Conservation (phyloP, 2,113 vertebrate genomes). For the Prochilodus magdalenae region DNA sequence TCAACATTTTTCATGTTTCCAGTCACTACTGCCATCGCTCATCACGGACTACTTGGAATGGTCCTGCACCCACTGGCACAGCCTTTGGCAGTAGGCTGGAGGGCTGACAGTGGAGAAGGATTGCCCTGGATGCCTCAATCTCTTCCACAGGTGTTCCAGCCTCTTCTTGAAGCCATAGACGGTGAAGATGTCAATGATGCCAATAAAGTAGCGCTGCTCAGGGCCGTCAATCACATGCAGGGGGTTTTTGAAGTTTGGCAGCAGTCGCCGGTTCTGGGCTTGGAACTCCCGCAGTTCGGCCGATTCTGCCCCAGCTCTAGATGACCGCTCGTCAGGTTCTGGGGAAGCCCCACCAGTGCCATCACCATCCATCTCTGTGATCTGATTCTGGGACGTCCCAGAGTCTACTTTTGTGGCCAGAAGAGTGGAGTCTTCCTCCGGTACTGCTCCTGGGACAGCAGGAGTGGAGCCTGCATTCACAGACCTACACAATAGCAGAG, state of each 20-base stretch:
- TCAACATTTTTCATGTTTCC: background rate
- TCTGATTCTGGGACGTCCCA: constrained; percentile 14
- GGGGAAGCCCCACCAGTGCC: background rate
- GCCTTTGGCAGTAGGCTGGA: constrained; percentile 76
- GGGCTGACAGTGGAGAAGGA: constrained; percentile 88
- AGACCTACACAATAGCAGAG: constrained; percentile 68
- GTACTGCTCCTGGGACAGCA: constrained; percentile 67
- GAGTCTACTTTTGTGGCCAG: constrained; percentile 56
- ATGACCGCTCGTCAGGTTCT: background rate
- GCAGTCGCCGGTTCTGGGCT: constrained; percentile 82
- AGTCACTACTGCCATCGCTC: background rate
- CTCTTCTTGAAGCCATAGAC: constrained; percentile 85
- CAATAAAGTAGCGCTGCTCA: constrained; percentile 86
- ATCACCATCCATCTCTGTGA: constrained; percentile 17
- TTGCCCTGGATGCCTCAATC: constrained; percentile 77
- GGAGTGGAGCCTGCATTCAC: constrained; percentile 65
- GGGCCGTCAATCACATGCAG: constrained; percentile 87
- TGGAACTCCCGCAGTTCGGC: constrained; percentile 59
- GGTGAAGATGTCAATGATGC: constrained; percentile 89
- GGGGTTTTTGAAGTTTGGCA: constrained; percentile 81
- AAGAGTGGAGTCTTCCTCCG: constrained; percentile 64
- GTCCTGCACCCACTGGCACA: constrained; percentile 82
- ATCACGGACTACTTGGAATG: constrained; percentile 76
- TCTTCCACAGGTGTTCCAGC: constrained; percentile 86
- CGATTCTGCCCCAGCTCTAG: constrained; percentile 19